Evolutionary conservation across 2,797 vertebrate species (phyloP), one percentile per base, ranked within the genome.

Genomic region (Propithecus deckenii): DNA sequence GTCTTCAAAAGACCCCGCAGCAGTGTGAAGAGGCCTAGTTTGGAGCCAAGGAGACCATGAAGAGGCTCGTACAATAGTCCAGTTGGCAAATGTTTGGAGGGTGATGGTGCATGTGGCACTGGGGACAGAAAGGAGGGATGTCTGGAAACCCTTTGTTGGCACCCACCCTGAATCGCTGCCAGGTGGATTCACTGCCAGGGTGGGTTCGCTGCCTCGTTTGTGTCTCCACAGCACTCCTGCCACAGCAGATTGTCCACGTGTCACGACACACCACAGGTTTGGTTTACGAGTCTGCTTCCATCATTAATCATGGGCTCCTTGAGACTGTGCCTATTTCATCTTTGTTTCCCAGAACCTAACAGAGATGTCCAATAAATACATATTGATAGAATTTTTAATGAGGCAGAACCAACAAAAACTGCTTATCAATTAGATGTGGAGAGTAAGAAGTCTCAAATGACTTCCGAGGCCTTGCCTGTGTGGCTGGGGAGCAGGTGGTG

Each of bases 291-390:
- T 46, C 65, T 1, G 30, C 35, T 57, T 50, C 75, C n/a, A 4
- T 48, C 71, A 59, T 93, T 59, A 93, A 67, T 93, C 89, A 93
- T 18, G 55, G 55, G 35, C 71, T 93, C 52, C 78, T 76, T 38
- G 17, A 91, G 32, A 69, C 11, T 38, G 17, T 84, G 55, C 41
- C 69, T 83, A 88, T 87, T 91, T 96, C 61, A 86, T 74, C 83
- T 94, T 69, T 89, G 75, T 95, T 97, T 91, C 69, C 67, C 18
- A 83, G 86, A 95, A 86, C 86, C 28, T 89, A 90, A 94, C 63
- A 96, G 74, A 95, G 74, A 78, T 83, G 41, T 57, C 11, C n/a
- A 78, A 91, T 86, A 94, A 89, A 93, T 89, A 84, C 1, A 0
- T 78, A 86, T 61, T 50, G 78, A 94, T 38, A 15, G 7, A 69